phyloP scores from a whole-genome alignment of 2,797 vertebrate species.

The Allobates femoralis region DNA sequence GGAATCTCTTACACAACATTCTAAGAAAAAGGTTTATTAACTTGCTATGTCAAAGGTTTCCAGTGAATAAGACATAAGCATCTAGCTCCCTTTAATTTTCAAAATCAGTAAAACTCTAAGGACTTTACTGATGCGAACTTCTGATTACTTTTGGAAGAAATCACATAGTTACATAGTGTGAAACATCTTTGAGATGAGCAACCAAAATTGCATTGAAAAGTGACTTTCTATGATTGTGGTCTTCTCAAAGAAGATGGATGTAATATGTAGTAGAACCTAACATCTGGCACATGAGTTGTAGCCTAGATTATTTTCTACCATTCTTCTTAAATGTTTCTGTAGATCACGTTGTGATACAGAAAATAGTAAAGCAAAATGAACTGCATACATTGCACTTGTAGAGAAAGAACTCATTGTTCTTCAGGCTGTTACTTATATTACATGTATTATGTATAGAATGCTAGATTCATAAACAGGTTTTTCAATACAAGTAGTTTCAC shows the following conservation, averaged over 20 bases:
- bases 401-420: neutral
- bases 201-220: too few species aligned
- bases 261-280: too few species aligned
- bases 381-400: neutral
- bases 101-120: neutral
- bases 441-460: neutral
- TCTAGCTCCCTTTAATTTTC: neutral
- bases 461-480: neutral
- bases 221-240: too few species aligned
- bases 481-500: neutral
- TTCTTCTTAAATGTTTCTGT: neutral
- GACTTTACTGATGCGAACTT: neutral
- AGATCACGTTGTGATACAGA: neutral
- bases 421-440: neutral
- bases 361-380: neutral
- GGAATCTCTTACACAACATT: neutral
- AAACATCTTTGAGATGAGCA: too few species aligned
- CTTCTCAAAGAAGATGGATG: too few species aligned
- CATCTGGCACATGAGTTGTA: too few species aligned
- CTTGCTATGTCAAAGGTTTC: neutral
- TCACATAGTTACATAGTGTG: neutral
- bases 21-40: neutral
- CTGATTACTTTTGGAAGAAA: neutral
- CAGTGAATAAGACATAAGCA: neutral
- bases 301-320: neutral